Conservation (phyloP, 2,113 vertebrate species). For the Rhipidura dahli region DNA sequence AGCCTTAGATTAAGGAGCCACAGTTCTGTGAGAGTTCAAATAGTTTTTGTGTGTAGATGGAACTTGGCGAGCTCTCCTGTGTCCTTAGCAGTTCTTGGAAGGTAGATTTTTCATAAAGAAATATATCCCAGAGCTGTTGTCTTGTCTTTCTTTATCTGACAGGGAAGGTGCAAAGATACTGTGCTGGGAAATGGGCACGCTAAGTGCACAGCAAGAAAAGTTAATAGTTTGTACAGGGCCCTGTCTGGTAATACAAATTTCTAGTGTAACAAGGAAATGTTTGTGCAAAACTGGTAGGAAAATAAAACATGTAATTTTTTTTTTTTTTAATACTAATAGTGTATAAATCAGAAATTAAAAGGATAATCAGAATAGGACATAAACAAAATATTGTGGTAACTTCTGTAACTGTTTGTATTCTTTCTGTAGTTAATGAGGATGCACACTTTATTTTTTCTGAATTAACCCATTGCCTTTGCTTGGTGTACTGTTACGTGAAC, state of each 20-base stretch:
- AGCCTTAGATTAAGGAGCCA: conserved; percentile 26
- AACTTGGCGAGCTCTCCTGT: background rate
- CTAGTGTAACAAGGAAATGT: background rate
- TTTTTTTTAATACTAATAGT: background rate
- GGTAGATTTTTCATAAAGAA: background rate
- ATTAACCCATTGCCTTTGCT: background rate
- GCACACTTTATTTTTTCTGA: background rate
- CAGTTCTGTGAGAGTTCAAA: conserved; percentile 18
- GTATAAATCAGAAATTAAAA: background rate
- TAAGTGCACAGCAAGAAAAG: background rate
- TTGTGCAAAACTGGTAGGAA: background rate
- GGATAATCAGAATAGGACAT: background rate
- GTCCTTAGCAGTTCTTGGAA: background rate
- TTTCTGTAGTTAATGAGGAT: background rate
- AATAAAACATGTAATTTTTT: background rate
- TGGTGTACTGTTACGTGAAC: background rate
- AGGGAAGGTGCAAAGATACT: background rate
- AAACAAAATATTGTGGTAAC: background rate
- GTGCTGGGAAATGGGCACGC: background rate
- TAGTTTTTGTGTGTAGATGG: background rate
- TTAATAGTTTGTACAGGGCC: background rate
- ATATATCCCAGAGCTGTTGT: background rate
- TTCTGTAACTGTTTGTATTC: background rate
- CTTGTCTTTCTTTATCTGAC: background rate
- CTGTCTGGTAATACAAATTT: background rate